Evolutionary conservation across 1,140 invertebrate genomes (phyloP).

Genomic region (Gerris buenoi): DNA sequence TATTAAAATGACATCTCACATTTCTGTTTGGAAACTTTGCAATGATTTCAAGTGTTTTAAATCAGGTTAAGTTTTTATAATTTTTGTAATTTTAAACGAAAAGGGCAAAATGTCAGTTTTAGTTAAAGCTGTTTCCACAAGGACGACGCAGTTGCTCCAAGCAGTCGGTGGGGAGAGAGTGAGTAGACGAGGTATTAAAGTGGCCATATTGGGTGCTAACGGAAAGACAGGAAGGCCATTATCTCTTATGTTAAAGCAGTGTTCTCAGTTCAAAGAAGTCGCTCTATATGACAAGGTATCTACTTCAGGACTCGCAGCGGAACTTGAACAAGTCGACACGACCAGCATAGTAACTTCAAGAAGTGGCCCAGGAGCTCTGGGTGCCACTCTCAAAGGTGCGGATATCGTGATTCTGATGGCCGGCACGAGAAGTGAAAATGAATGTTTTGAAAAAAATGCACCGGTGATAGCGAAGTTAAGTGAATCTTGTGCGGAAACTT

Average conservation of each 20-base stretch:
- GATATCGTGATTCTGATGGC: not conserved
- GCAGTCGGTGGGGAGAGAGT: not conserved
- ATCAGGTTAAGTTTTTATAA: no score
- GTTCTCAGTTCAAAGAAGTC: conserved; percentile 9
- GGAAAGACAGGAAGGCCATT: conserved; percentile 9
- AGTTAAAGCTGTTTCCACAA: not conserved
- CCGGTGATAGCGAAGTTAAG: not conserved
- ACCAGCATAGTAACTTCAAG: conserved; percentile 30
- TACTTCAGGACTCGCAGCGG: conserved; percentile 8
- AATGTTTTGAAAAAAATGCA: not conserved
- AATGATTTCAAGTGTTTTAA: no score
- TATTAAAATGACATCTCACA: no score
- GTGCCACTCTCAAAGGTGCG: conserved; percentile 3
- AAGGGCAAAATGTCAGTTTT: not conserved
- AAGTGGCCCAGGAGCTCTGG: not conserved
- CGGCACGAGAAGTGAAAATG: not conserved
- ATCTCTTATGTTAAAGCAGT: conserved; percentile 10
- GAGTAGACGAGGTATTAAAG: conserved; percentile 5
- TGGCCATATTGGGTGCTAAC: conserved; percentile 12
- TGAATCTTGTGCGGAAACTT: not conserved
- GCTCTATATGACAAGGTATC: conserved; percentile 5
- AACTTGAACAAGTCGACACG: conserved; percentile 13
- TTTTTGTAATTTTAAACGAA: no score
- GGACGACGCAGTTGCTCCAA: not conserved
- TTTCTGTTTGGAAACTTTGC: no score